These are phyloP conservation scores for Limanda limanda DNA, from an alignment of 2,113 vertebrate species.

Conservation along the genomic window DNA sequence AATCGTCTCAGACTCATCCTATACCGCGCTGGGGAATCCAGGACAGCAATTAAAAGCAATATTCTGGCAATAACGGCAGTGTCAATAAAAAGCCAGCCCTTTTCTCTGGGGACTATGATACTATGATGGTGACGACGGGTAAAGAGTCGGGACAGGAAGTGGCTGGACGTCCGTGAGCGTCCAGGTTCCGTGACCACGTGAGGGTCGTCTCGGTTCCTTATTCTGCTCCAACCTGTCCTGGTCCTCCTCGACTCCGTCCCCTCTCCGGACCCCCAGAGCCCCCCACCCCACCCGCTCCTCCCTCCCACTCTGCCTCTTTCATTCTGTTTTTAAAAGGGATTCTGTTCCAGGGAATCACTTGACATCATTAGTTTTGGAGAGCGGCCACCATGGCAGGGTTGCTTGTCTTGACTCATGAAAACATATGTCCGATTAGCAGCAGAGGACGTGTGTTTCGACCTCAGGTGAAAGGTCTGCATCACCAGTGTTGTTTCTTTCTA, in stretches of 20 bases:
- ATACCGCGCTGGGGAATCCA: slow-evolving; percentile 76
- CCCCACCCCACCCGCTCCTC: background rate
- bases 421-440: slow-evolving; percentile 80
- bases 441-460: slow-evolving; percentile 70
- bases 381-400: slow-evolving; percentile 78
- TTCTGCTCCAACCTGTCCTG: slow-evolving; percentile 42
- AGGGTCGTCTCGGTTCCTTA: slow-evolving; percentile 31
- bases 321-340: slow-evolving; percentile 76
- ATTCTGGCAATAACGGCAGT: slow-evolving; percentile 81
- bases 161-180: slow-evolving; percentile 53
- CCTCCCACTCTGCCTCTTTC: slow-evolving; percentile 65
- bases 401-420: slow-evolving; percentile 82
- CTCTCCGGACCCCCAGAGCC: slow-evolving; percentile 42
- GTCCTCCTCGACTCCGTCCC: slow-evolving; percentile 36
- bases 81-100: slow-evolving; percentile 82
- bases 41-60: slow-evolving; percentile 86
- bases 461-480: slow-evolving; percentile 80
- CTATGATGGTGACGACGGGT: slow-evolving; percentile 83
- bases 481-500: slow-evolving; percentile 9
- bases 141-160: slow-evolving; percentile 74
- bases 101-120: slow-evolving; percentile 83
- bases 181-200: slow-evolving; percentile 5
- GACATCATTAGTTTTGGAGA: slow-evolving; percentile 86
- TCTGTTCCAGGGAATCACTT: slow-evolving; percentile 83
- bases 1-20: slow-evolving; percentile 83